A percentile compares a stretch with the other conserved stretches of the same genome.
Evolutionary conservation across 2,888 invertebrate species (phyloP).

Genomic region (Helobdella robusta): DNA sequence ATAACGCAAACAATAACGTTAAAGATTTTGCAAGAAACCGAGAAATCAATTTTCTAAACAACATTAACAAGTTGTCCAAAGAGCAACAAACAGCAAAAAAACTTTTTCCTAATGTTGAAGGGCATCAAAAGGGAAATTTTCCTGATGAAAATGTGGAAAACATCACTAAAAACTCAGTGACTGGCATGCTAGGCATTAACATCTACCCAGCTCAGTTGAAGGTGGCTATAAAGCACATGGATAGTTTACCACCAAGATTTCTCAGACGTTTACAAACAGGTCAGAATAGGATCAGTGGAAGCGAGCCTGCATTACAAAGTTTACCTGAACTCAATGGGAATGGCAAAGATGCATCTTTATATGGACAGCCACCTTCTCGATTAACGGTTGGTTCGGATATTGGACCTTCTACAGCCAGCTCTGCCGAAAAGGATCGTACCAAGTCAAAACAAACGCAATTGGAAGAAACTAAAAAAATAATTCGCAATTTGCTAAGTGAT

Average conservation of each 20-base stretch:
- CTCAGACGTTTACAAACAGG: slow-evolving; percentile 31
- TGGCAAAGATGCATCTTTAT: too few species aligned
- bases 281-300: slow-evolving; percentile 23
- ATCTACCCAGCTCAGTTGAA: slow-evolving; percentile 36
- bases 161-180: slow-evolving; percentile 7
- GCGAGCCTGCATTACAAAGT: slow-evolving; percentile 22
- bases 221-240: slow-evolving; percentile 37
- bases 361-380: slow-evolving; percentile 20
- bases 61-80: background rate
- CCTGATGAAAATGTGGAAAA: background rate
- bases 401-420: background rate
- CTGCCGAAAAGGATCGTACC: slow-evolving; percentile 32
- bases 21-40: slow-evolving; percentile 15
- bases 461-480: slow-evolving; percentile 31
- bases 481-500: slow-evolving; percentile 31
- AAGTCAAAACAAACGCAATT: slow-evolving; percentile 25
- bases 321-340: slow-evolving; percentile 21
- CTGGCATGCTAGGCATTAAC: slow-evolving; percentile 26
- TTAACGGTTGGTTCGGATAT: background rate
- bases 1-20: background rate
- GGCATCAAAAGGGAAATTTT: too few species aligned
- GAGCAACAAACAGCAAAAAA: slow-evolving; percentile 15
- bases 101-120: background rate
- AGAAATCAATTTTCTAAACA: background rate
- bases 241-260: slow-evolving; percentile 35